These are phyloP conservation scores for Mormyrus iriodes DNA, from an alignment of 2,113 vertebrate genomes.

Conservation along the genomic window DNA sequence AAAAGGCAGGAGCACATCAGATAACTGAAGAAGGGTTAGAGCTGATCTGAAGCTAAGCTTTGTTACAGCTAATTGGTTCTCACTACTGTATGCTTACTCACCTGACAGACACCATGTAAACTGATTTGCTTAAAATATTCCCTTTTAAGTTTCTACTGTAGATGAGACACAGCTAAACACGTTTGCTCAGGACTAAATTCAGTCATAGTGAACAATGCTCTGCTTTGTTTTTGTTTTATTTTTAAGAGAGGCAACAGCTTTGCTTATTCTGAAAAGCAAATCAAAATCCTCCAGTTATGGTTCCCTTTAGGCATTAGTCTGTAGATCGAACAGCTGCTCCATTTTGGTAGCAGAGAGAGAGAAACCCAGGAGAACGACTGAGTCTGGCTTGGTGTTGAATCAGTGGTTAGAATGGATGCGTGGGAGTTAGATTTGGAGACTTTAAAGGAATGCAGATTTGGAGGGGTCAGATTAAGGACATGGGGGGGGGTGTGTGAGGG, in stretches of 20 bases:
- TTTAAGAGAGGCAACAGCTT: neutral
- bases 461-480: neutral
- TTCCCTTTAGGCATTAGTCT: neutral
- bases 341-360: neutral
- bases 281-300: neutral
- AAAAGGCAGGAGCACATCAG: neutral
- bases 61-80: neutral
- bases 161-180: too few relatives aligned
- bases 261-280: neutral
- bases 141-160: neutral
- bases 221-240: neutral
- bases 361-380: neutral
- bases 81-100: neutral
- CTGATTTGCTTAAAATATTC: neutral
- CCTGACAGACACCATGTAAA: neutral
- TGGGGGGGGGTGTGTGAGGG: neutral
- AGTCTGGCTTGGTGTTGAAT: neutral
- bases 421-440: neutral
- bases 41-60: neutral
- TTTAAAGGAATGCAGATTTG: neutral
- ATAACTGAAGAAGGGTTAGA: neutral
- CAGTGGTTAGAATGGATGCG: neutral
- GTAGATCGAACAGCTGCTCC: neutral
- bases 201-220: neutral
- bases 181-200: neutral